Evolutionary conservation across 30 jellyfish, hydroid and myxozoan genomes (phyloP), one percentile per base, ranked within the genome.

Genomic region (Haliclystus octoradiatus): DNA sequence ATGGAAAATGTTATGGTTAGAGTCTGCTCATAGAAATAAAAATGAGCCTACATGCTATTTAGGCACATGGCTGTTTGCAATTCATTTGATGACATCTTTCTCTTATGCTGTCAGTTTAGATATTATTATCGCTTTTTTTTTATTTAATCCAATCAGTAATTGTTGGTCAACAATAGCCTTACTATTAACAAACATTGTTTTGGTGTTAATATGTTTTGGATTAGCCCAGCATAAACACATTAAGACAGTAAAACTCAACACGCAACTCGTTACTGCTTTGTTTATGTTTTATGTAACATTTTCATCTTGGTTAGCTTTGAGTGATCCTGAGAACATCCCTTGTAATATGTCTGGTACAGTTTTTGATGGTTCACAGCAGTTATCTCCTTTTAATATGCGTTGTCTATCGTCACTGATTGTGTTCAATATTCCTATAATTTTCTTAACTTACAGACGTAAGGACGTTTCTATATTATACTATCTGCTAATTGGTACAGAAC

Each of bases 281-380:
- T 34, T 91, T 70, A 35, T 70, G 14, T 77, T 73, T 64, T 70
- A 35, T 67, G 94, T 77, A 49, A 71, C 63, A n/a, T 83, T 62
- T 40, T 27, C 71, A 53, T 74, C 99, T 33, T 91, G 99, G 99
- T 69, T 91, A 3, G 99, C 99, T 26, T 35, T 91, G 30, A 79
- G 95, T 7, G 99, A 91, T 57, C 81, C 95, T 0, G 99, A 91
- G 65, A 91, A 91, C 62, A 94, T 77, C 62, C 26, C 50, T 70
- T 91, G 99, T 62, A 91, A 91, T 53, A 69, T 91, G 88, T 69
- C 28, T 51, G 99, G 94, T 19, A 91, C 99, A 2, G 92, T 92
- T 28, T 91, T 91, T 46, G 75, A 92, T 25, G 99, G 99, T 9
- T 82, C 99, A 1, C 46, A 60, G 57, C 91, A 68, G 68, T 79